These are phyloP conservation scores for Platygyra sinensis DNA, from an alignment of 64 coral and sea anemone genomes.

Conservation along the genomic window DNA sequence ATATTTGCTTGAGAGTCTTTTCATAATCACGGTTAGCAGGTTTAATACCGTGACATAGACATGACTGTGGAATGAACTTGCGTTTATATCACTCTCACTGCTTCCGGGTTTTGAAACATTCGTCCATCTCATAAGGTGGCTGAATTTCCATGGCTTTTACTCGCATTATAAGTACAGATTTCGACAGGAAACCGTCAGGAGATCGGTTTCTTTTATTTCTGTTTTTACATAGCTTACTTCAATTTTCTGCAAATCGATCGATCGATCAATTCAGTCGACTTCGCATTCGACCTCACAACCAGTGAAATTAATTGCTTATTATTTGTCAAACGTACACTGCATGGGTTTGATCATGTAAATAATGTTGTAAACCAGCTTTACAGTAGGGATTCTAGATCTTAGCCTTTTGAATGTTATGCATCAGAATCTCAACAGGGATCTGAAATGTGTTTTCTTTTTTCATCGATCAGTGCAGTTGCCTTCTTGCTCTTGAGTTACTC, in stretches of 20 bases:
- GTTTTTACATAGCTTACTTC: background rate
- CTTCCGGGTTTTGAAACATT: too few relatives aligned
- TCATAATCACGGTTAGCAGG: too few relatives aligned
- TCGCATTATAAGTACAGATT: background rate
- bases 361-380: too few relatives aligned
- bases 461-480: background rate
- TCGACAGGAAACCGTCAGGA: background rate
- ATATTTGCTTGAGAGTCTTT: too few relatives aligned
- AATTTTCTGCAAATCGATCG: slow-evolving; percentile 5
- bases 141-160: background rate
- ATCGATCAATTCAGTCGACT: background rate
- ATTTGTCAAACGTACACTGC: too few relatives aligned
- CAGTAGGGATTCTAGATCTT: background rate
- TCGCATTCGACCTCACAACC: background rate
- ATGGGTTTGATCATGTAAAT: too few relatives aligned
- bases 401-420: background rate
- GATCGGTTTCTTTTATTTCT: background rate
- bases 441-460: background rate
- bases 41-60: too few relatives aligned
- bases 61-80: too few relatives aligned
- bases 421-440: background rate
- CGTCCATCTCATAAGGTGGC: background rate
- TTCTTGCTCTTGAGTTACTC: background rate
- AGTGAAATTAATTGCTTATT: too few relatives aligned
- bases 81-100: too few relatives aligned